These are phyloP conservation scores for Dendrocopos noguchii DNA, from an alignment of 2,113 vertebrate genomes.

Conservation along the genomic window DNA sequence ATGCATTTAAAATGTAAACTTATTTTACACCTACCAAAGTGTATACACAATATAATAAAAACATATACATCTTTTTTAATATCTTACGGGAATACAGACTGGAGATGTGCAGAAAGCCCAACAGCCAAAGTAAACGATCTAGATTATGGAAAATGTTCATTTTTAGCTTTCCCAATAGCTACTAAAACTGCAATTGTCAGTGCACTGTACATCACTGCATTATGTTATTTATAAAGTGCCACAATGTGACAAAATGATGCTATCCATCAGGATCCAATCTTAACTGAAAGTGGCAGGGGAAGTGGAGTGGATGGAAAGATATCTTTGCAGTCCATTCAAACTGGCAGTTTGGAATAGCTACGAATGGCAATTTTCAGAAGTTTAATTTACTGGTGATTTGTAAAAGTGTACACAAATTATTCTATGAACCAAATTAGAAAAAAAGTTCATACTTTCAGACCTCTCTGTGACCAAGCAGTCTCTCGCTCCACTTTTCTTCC, in stretches of 20 bases:
- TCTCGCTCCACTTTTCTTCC: neutral
- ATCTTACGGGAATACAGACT: slow-evolving; percentile 49
- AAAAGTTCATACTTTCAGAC: slow-evolving; percentile 48
- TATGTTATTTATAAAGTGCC: slow-evolving; percentile 74
- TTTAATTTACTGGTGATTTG: slow-evolving; percentile 74
- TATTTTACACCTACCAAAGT: slow-evolving; percentile 62
- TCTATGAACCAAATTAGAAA: slow-evolving; percentile 42
- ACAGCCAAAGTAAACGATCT: neutral
- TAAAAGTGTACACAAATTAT: slow-evolving; percentile 55
- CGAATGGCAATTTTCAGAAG: slow-evolving; percentile 63
- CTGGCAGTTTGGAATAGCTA: slow-evolving; percentile 55
- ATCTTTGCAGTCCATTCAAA: slow-evolving; percentile 64
- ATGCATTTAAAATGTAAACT: slow-evolving; percentile 71
- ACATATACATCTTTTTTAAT: slow-evolving; percentile 69
- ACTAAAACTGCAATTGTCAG: slow-evolving; percentile 62
- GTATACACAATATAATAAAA: slow-evolving; percentile 65
- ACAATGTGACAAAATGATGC: slow-evolving; percentile 65
- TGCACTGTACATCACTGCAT: slow-evolving; percentile 53
- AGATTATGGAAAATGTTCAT: slow-evolving; percentile 63
- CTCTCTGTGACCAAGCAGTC: neutral
- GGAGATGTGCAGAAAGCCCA: slow-evolving; percentile 40
- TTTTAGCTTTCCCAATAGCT: slow-evolving; percentile 59
- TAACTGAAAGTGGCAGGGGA: slow-evolving; percentile 69
- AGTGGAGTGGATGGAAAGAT: slow-evolving; percentile 58
- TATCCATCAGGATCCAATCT: slow-evolving; percentile 75